Conservation (phyloP, 2,113 vertebrate species). For the Seriola quinqueradiata region DNA sequence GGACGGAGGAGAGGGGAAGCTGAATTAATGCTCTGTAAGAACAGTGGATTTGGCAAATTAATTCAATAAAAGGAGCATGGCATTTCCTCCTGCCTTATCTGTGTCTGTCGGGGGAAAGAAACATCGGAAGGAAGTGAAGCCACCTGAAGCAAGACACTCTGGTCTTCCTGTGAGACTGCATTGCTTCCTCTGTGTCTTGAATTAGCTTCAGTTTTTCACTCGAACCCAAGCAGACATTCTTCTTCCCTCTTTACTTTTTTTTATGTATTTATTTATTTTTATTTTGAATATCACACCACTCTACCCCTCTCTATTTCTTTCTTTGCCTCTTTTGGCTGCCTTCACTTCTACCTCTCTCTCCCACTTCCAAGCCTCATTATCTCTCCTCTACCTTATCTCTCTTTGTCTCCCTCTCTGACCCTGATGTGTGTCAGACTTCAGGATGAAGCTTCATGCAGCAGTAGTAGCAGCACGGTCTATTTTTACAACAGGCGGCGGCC, state of each 20-base stretch:
- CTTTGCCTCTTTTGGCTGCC: background rate
- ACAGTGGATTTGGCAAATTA: constrained; percentile 48
- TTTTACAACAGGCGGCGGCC: constrained; percentile 41
- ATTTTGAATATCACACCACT: background rate
- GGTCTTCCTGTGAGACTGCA: constrained; percentile 36
- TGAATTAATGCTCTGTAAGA: constrained; percentile 47
- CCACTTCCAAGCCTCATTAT: background rate
- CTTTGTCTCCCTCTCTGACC: background rate
- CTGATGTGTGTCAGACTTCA: constrained; percentile 14
- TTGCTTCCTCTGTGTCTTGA: constrained; percentile 38
- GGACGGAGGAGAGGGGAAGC: constrained; percentile 38
- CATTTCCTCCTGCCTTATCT: constrained; percentile 69
- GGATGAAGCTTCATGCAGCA: background rate
- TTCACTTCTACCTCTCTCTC: background rate
- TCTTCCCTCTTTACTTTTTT: background rate
- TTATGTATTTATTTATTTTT: too few relatives aligned
- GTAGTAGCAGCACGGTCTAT: constrained; percentile 6
- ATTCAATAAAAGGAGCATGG: constrained; percentile 57
- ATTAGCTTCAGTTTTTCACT: background rate
- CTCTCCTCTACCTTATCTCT: constrained; percentile 18
- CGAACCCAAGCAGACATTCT: constrained; percentile 17
- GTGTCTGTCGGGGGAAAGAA: constrained; percentile 40
- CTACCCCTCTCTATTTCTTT: background rate
- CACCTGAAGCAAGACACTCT: constrained; percentile 21
- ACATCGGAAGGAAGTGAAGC: constrained; percentile 41